Conservation (phyloP, 2,888 invertebrate genomes). For the Nomada lathburiana region DNA sequence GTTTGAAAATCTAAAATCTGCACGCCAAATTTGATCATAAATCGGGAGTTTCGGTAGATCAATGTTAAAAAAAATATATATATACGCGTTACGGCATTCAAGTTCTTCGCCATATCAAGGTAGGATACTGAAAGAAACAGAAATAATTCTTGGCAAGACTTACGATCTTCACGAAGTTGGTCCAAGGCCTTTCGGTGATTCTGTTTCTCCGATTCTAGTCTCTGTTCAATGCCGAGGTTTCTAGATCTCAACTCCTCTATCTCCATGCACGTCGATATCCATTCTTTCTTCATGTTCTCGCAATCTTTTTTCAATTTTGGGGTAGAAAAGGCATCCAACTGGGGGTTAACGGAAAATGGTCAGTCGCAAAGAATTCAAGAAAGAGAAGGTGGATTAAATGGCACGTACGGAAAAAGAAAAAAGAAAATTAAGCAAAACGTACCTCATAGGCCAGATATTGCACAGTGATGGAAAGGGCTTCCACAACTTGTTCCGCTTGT, state of each 20-base stretch:
- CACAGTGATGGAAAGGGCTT: constrained; percentile 93
- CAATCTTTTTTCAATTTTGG: constrained; percentile 85
- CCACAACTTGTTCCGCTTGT: constrained; percentile 88
- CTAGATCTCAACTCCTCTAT: constrained; percentile 84
- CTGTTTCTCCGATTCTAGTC: constrained; percentile 81
- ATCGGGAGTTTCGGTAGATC: not conserved
- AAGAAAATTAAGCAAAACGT: constrained; percentile 44
- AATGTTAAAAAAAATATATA: not conserved
- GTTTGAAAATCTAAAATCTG: not conserved
- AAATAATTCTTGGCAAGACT: constrained; percentile 71
- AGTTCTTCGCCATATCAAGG: constrained; percentile 40
- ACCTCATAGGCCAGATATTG: constrained; percentile 91
- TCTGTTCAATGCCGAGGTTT: constrained; percentile 82
- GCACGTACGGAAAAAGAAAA: not conserved
- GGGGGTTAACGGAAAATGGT: constrained; percentile 20
- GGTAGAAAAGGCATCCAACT: constrained; percentile 88
- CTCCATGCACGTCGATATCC: constrained; percentile 84
- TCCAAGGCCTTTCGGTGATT: constrained; percentile 79
- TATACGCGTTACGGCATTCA: constrained; percentile 23
- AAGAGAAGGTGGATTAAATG: not conserved
- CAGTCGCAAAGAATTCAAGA: not conserved
- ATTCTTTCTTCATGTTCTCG: constrained; percentile 84
- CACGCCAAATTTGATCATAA: not conserved
- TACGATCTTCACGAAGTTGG: constrained; percentile 78
- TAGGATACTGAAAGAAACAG: constrained; percentile 56